Evolutionary conservation across 2,888 invertebrate genomes (phyloP).

Genomic region (Pristionchus exspectatus): DNA sequence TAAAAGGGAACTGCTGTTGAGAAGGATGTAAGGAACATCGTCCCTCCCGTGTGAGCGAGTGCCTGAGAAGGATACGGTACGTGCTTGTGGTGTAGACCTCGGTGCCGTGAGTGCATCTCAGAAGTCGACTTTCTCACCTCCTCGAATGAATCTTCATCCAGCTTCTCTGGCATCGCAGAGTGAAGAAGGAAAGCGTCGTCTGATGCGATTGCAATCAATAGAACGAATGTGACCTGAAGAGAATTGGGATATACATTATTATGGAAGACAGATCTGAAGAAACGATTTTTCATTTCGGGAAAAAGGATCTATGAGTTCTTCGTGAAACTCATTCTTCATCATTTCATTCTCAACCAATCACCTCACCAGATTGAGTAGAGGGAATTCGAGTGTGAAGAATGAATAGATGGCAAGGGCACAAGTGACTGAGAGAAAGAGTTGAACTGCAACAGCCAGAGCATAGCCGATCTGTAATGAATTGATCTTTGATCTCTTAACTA

Average conservation of each 20-base stretch:
- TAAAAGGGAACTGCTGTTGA: slow-evolving; percentile 77
- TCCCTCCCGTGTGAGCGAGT: slow-evolving; percentile 70
- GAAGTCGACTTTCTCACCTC: slow-evolving; percentile 56
- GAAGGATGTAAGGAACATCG: slow-evolving; percentile 78
- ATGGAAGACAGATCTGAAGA: background rate
- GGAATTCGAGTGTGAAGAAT: slow-evolving; percentile 75
- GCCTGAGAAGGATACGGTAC: slow-evolving; percentile 25
- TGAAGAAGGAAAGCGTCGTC: slow-evolving; percentile 77
- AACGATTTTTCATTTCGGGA: too few relatives aligned
- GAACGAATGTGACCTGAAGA: slow-evolving; percentile 71
- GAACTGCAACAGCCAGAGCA: slow-evolving; percentile 49
- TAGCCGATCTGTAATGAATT: slow-evolving; percentile 27
- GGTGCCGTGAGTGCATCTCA: background rate
- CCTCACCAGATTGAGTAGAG: slow-evolving; percentile 72
- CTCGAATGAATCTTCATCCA: slow-evolving; percentile 68
- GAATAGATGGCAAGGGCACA: slow-evolving; percentile 68
- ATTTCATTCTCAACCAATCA: background rate
- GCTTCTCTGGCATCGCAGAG: slow-evolving; percentile 70
- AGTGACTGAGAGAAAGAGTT: slow-evolving; percentile 49
- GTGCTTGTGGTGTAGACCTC: background rate
- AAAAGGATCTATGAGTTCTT: background rate
- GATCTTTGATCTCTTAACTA: slow-evolving; percentile 13
- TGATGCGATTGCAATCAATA: slow-evolving; percentile 76
- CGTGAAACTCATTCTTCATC: background rate
- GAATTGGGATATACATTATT: background rate